phyloP scores from a whole-genome alignment of 2,888 invertebrate genomes.

The Noctua comes region DNA sequence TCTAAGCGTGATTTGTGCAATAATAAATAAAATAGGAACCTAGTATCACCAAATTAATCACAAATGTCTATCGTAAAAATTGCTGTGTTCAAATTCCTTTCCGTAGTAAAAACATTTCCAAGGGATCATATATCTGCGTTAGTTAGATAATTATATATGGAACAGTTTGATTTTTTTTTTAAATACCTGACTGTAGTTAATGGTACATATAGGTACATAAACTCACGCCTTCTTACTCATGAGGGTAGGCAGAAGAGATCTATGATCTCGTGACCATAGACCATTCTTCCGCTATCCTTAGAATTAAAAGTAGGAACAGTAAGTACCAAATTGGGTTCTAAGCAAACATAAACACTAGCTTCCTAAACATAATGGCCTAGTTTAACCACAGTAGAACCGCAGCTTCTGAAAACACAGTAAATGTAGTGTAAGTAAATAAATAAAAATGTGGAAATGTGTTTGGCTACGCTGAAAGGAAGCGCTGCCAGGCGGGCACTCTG shows the following conservation, averaged over 20 bases:
- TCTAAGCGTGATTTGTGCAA: no score
- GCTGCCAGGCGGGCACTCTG: conserved; percentile 49
- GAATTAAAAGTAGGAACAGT: background rate
- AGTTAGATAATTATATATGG: background rate
- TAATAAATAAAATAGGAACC: no score
- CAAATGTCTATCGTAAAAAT: no score
- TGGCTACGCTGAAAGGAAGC: conserved; percentile 39
- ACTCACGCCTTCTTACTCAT: background rate
- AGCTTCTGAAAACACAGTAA: conserved; percentile 25
- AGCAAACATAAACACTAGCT: background rate
- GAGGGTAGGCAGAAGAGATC: background rate
- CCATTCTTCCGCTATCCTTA: background rate
- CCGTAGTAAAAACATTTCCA: background rate
- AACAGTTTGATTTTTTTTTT: background rate
- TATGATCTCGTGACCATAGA: background rate
- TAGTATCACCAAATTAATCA: no score
- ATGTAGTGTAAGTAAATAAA: conserved; percentile 39
- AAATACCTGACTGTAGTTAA: no score
- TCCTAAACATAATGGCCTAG: conserved; percentile 3
- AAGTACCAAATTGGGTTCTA: background rate
- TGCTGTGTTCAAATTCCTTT: background rate
- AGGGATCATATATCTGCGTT: background rate
- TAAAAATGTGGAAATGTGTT: conserved; percentile 35
- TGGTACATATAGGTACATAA: background rate
- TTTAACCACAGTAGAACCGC: conserved; percentile 11